These are phyloP conservation scores for Nasonovia ribisnigri DNA, from an alignment of 2,888 invertebrate genomes.

Conservation along the genomic window DNA sequence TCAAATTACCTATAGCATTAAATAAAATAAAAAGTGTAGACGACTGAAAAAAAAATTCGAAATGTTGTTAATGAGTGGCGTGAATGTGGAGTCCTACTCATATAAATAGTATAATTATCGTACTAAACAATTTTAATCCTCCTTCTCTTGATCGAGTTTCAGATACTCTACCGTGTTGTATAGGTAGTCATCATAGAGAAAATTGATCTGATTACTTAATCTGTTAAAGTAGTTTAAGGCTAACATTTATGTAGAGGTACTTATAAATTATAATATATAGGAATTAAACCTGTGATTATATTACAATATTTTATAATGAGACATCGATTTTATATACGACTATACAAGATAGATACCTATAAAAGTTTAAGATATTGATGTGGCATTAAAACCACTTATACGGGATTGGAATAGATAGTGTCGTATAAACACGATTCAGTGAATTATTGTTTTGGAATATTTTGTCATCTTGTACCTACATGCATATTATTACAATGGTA, in stretches of 20 bases:
- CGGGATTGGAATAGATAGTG: background rate
- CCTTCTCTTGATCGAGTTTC: background rate
- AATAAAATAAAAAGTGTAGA: background rate
- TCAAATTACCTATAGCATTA: background rate
- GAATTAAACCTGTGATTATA: background rate
- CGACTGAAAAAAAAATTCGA: background rate
- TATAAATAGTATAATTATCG: background rate
- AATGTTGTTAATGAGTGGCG: background rate
- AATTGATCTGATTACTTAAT: background rate
- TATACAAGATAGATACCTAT: background rate
- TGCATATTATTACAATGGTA: background rate
- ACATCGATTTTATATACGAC: background rate
- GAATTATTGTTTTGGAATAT: background rate
- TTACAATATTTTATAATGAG: background rate
- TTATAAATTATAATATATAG: background rate
- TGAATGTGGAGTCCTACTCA: background rate
- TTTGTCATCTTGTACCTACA: background rate
- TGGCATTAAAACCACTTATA: background rate
- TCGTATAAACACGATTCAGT: background rate
- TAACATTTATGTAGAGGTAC: background rate
- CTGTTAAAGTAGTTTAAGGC: background rate
- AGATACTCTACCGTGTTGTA: background rate
- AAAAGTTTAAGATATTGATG: background rate
- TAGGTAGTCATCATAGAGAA: background rate
- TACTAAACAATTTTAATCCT: background rate